These are phyloP conservation scores for Microcebus tavaratra DNA, from an alignment of 2,113 vertebrate species.

Conservation along the genomic window DNA sequence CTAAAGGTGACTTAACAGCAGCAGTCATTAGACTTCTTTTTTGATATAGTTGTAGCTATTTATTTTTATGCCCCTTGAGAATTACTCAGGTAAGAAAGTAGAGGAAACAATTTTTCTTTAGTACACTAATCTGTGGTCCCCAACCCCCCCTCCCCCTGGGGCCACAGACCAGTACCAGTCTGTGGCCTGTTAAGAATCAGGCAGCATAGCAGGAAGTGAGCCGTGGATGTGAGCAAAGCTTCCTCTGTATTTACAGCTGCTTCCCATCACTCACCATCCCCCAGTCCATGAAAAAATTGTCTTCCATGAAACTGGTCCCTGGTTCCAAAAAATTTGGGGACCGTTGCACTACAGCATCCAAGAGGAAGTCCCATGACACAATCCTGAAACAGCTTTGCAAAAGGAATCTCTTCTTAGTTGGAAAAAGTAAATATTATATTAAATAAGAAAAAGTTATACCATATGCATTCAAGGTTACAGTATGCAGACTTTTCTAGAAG, in stretches of 20 bases:
- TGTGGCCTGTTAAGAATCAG: too few relatives aligned
- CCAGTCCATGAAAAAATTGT: too few relatives aligned
- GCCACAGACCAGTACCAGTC: too few relatives aligned
- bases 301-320: too few relatives aligned
- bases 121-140: neutral
- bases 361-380: neutral
- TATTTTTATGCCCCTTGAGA: neutral
- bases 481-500: neutral
- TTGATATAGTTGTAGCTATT: neutral
- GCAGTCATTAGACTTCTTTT: constrained; percentile 34
- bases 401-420: neutral
- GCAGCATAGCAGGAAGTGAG: too few relatives aligned
- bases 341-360: neutral
- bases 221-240: too few relatives aligned
- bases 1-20: constrained; percentile 14
- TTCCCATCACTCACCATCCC: too few relatives aligned
- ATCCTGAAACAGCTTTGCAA: neutral
- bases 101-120: neutral
- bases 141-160: too few relatives aligned
- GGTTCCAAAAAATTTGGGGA: too few relatives aligned
- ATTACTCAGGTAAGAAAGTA: constrained; percentile 1
- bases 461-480: neutral
- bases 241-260: too few relatives aligned
- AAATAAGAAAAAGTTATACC: neutral
- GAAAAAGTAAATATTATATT: neutral